Evolutionary conservation across 2,888 invertebrate genomes (phyloP), one percentile per base, ranked within the genome.

Genomic region (Prosapia bicincta): DNA sequence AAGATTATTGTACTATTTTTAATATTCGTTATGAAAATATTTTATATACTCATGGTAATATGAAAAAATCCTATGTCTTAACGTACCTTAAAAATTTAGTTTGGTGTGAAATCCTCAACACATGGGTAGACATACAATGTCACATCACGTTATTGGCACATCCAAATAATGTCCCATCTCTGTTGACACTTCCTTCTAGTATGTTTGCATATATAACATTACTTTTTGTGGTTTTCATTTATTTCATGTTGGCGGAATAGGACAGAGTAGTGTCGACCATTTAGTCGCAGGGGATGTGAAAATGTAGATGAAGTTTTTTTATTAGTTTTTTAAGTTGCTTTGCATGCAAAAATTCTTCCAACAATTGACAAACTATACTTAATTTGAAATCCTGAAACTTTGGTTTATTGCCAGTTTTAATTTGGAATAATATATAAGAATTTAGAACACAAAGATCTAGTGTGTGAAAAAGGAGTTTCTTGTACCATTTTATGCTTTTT

Each of bases 381-480:
- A 26, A 43, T 26, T 24, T 38, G 13, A 71, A 71, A 23, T 43
- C 23, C 20, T 10, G 23, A 43, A 66, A 54, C 43, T 68, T 28
- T n/a, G 66, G 26, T n/a, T 69, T 68, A 66, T 76, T 6, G 25
- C 28, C 15, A 15, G 65, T 74, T 23, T 66, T 2, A 20, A 65
- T 20, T 70, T 26, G 26, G 20, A 32, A 24, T 38, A 67, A 24
- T 38, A 32, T 73, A 66, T 28, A 66, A 3, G 28, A 24, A 30
- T 67, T 72, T 26, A 32, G 24, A 24, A 66, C 66, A 15, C 30
- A 28, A 10, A 71, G n/a, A 10, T 71, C 43, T 26, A 71, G 26
- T n/a, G 43, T 20, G 23, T 71, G 38, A 38, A 71, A 32, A 23
- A 71, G 43, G 20, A 71, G 43, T 43, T 71, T 71, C 13, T 71